Base-by-base conservation (phyloP, 2,113 vertebrate species). In the Sciurus niger region DNA sequence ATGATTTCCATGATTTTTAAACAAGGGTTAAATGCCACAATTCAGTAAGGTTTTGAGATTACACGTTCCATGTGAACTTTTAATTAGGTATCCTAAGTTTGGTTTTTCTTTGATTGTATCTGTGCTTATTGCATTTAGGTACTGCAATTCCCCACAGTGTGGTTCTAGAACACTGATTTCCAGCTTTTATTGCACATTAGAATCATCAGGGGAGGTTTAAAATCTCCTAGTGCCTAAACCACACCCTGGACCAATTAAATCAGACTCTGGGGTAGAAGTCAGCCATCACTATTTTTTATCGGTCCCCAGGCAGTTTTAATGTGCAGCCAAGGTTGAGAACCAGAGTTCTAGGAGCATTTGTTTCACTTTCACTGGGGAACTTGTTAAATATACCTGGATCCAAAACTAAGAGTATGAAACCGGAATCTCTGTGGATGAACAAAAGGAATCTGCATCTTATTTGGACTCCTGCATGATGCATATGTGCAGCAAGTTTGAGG, bases 161-260 rank as follows among this genome's bases (percentile, higher is more conserved):
- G 70, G 82, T 90, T 96, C 73, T 89, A 97, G 74, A 96, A 96
- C 74, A 93, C 46, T 83, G 37, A 84, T 73, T 97, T n/a, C 24
- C 73, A 96, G 63, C 46, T 68, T 90, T 91, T 10, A n/a, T 37
- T 95, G 93, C 78, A 93, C 65, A 65, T 91, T 95, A 96, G 32
- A 94, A 79, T 74, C 43, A 65, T 74, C 84, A 53, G 14, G 95
- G 89, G 91, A 95, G 60, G 51, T 83, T 92, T 94, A 76, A 77
- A 95, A 94, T 76, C 70, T 96, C 73, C 65, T 85, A 58, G 84
- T 83, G 24, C 65, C 48, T 65, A 83, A 65, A 89, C 37, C 24
- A 80, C 68, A 84, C 32, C 34, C 43, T 40, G 48, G 84, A 73
- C 48, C 93, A 94, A 96, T 96, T 96, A 89, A 89, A 92, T 89